Percentiles rank a stretch among this genome's conserved stretches.
Evolutionary conservation across 2,113 vertebrate genomes (phyloP).

Genomic region (Neolamprologus toae): DNA sequence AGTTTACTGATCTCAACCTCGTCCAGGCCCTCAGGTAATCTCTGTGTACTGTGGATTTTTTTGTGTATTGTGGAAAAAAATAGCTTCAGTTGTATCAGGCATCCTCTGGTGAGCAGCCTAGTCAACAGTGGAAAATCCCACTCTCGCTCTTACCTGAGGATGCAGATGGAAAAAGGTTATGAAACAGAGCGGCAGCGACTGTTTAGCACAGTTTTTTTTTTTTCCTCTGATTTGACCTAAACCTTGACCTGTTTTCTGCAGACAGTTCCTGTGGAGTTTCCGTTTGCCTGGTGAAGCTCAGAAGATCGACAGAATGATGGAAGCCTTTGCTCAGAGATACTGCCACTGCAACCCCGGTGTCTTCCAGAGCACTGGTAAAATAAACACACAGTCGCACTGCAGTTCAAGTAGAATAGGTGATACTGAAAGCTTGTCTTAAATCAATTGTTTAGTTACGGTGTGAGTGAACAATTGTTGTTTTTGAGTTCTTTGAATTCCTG

Average conservation of each 20-base stretch:
- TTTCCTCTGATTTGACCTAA: neutral
- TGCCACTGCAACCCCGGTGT: constrained; percentile 86
- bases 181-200: neutral
- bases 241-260: constrained; percentile 38
- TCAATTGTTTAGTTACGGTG: neutral
- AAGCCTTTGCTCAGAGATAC: constrained; percentile 88
- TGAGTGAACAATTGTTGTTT: neutral
- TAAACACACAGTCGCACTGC: neutral
- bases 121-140: neutral
- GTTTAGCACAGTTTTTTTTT: neutral
- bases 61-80: neutral
- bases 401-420: neutral
- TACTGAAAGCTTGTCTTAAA: neutral
- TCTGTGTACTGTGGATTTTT: neutral
- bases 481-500: neutral
- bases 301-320: constrained; percentile 95
- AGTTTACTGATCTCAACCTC: constrained; percentile 91
- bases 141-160: neutral
- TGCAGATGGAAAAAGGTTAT: neutral
- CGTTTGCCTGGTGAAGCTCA: constrained; percentile 88
- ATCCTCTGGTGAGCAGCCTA: neutral
- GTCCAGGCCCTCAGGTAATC: constrained; percentile 86
- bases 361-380: constrained; percentile 85
- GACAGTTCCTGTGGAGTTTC: constrained; percentile 92
- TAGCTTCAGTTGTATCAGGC: neutral